These are phyloP conservation scores for Tetragnatha versicolor DNA, from an alignment of 1,140 invertebrate genomes.

Conservation along the genomic window DNA sequence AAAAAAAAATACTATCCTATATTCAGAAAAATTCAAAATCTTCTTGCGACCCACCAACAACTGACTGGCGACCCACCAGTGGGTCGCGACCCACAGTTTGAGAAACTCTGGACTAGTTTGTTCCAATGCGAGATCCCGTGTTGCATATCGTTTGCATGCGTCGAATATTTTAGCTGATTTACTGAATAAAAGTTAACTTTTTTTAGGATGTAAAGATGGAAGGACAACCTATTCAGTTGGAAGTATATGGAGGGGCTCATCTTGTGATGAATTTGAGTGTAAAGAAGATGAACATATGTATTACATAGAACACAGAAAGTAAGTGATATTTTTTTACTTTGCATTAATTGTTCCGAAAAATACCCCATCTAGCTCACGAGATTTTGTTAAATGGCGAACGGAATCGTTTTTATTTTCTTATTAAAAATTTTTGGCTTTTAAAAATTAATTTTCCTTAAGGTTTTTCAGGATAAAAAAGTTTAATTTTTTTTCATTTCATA, in stretches of 20 bases:
- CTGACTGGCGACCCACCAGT: too few species aligned
- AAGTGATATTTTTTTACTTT: background rate
- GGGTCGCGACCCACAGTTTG: too few species aligned
- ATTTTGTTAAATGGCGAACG: background rate
- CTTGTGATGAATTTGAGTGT: constrained; percentile 11
- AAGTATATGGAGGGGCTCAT: background rate
- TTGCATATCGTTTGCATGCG: too few species aligned
- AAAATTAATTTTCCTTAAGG: background rate
- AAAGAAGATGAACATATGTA: background rate
- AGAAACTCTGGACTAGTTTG: too few species aligned
- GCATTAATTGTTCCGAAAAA: background rate
- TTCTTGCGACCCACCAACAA: too few species aligned
- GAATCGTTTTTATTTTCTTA: background rate
- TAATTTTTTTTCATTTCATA: too few species aligned
- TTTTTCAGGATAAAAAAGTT: too few species aligned
- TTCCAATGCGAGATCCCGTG: too few species aligned
- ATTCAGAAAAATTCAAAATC: too few species aligned
- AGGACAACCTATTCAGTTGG: background rate
- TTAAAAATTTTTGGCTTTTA: background rate
- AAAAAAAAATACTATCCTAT: too few species aligned
- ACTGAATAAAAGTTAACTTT: too few species aligned
- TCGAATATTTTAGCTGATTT: too few species aligned
- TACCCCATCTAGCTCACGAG: background rate
- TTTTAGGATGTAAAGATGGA: background rate
- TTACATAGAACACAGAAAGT: background rate